phyloP scores from a whole-genome alignment of 2,113 vertebrate species.

The human region DNA sequence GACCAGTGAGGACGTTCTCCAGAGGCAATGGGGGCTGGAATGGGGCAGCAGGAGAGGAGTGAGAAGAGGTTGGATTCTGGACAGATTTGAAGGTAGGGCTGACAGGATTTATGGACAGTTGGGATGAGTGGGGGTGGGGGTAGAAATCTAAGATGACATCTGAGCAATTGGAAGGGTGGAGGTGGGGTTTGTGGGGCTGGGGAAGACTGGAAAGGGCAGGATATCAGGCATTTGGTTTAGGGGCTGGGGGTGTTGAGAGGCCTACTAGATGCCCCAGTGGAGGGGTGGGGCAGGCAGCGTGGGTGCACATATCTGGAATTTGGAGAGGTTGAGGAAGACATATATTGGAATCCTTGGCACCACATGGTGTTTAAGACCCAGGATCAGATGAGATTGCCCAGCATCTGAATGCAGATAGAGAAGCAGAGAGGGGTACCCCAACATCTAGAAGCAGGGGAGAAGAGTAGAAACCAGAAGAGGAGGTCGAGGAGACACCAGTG shows the following conservation, averaged over 20 bases:
- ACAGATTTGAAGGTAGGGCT: not conserved
- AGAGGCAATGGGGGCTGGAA: not conserved
- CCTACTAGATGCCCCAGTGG: not conserved
- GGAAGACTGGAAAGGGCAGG: not conserved
- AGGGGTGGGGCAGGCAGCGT: not conserved
- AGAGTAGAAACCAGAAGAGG: not conserved
- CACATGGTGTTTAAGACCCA: not conserved
- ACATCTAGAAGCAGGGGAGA: not conserved
- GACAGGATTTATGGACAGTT: not conserved
- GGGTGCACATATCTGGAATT: not conserved
- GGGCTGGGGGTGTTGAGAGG: not conserved
- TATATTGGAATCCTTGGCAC: not conserved
- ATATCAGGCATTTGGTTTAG: not conserved
- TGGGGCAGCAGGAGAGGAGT: not conserved
- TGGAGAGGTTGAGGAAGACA: not conserved
- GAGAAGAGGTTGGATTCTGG: not conserved
- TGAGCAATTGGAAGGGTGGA: not conserved
- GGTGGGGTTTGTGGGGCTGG: no score
- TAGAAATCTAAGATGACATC: not conserved
- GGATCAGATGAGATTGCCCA: not conserved
- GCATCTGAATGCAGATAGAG: not conserved
- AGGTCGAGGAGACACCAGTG: not conserved
- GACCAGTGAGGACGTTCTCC: not conserved
- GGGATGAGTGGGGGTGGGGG: not conserved
- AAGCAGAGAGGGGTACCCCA: not conserved